Evolutionary conservation across 2,888 invertebrate species (phyloP).

Genomic region (Lasiommata megera): DNA sequence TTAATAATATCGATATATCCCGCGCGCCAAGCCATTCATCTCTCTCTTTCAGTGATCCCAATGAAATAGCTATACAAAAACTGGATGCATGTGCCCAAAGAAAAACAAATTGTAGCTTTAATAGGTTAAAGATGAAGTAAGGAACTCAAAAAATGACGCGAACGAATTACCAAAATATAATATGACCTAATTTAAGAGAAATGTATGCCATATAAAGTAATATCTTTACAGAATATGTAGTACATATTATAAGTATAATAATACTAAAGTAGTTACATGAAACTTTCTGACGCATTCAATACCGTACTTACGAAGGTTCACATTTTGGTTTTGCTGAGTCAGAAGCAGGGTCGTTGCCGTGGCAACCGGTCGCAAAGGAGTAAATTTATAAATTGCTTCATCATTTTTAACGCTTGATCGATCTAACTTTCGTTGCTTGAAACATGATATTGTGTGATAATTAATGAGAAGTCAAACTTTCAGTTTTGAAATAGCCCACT

Average conservation of each 20-base stretch:
- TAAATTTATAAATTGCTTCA: constrained; percentile 28
- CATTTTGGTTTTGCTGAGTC: constrained; percentile 24
- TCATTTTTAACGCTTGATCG: constrained; percentile 25
- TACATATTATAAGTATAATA: background rate
- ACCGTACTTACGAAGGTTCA: constrained; percentile 20
- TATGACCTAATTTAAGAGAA: no score
- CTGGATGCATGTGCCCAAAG: no score
- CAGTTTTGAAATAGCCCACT: background rate
- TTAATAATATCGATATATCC: no score
- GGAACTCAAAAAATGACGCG: no score
- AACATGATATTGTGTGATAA: constrained; percentile 1
- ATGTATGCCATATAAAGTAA: no score
- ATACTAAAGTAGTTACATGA: constrained; percentile 4
- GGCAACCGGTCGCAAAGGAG: constrained; percentile 23
- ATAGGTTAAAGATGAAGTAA: no score
- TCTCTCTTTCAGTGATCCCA: no score
- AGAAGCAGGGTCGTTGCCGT: constrained; percentile 24
- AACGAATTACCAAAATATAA: no score
- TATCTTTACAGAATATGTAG: no score
- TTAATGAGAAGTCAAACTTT: background rate
- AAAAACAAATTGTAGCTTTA: no score
- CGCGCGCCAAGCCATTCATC: no score
- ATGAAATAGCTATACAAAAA: no score
- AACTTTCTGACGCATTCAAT: constrained; percentile 16
- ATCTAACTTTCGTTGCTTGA: constrained; percentile 3